These are phyloP conservation scores for Copidosoma floridanum DNA, from an alignment of 1,140 invertebrate species.

Conservation along the genomic window DNA sequence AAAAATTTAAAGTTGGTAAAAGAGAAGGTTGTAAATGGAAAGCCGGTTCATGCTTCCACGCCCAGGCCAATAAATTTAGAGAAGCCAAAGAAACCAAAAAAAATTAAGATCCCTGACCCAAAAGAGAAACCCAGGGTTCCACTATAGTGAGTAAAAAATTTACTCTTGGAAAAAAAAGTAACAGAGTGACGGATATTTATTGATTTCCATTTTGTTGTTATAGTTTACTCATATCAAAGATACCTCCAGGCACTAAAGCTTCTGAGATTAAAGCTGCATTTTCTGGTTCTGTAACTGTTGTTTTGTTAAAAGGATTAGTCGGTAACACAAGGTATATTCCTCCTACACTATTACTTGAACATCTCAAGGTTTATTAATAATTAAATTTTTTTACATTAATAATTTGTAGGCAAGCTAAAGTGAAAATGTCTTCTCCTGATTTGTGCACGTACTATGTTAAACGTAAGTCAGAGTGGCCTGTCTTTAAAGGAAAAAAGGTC, in stretches of 20 bases:
- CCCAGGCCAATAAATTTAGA: conserved; percentile 12
- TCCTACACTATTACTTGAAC: too few species aligned
- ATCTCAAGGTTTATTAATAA: too few species aligned
- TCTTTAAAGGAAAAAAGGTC: conserved; percentile 22
- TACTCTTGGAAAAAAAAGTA: too few species aligned
- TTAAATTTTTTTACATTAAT: conserved; percentile 31
- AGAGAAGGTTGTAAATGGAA: conserved; percentile 32
- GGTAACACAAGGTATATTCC: conserved; percentile 22
- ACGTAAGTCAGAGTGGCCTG: conserved; percentile 1
- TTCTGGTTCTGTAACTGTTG: conserved; percentile 32
- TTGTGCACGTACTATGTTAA: conserved; percentile 1
- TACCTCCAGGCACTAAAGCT: conserved; percentile 29
- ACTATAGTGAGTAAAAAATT: conserved; percentile 4
- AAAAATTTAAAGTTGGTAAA: conserved; percentile 35
- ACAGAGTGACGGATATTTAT: too few species aligned
- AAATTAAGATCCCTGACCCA: conserved; percentile 31
- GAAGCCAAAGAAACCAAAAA: conserved; percentile 28
- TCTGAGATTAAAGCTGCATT: conserved; percentile 35
- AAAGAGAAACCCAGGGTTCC: background rate
- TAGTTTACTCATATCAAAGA: conserved; percentile 39
- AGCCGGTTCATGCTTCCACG: conserved; percentile 30
- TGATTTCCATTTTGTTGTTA: conserved; percentile 17
- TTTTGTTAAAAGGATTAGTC: conserved; percentile 32
- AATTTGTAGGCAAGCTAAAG: conserved; percentile 23
- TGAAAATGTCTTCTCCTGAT: conserved; percentile 6